Percentiles rank a stretch among this genome's conserved stretches.
Evolutionary conservation across 2,113 vertebrate genomes (phyloP).

Genomic region (Sarotherodon lohbergeri): DNA sequence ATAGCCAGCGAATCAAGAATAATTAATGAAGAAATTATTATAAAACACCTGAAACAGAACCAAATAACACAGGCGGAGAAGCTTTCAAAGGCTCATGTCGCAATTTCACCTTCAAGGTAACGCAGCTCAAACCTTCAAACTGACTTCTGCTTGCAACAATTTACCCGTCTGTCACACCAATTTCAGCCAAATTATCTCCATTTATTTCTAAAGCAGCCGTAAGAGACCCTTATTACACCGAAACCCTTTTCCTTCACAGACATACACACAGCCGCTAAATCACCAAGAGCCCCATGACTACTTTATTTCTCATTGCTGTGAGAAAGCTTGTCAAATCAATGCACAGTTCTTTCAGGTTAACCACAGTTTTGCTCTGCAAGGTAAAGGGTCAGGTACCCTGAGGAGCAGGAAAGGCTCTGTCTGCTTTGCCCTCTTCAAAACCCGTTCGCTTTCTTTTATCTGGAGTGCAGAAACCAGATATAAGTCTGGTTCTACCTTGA

Average conservation of each 20-base stretch:
- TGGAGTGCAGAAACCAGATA: constrained; percentile 24
- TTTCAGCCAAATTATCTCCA: constrained; percentile 78
- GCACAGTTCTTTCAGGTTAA: constrained; percentile 64
- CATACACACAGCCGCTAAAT: constrained; percentile 25
- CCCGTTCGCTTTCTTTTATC: background rate
- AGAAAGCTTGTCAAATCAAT: constrained; percentile 68
- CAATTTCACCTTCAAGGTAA: constrained; percentile 55
- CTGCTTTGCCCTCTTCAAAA: background rate
- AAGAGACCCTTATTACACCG: constrained; percentile 77
- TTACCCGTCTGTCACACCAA: constrained; percentile 77
- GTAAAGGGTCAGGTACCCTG: constrained; percentile 39
- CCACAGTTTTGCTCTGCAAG: constrained; percentile 62
- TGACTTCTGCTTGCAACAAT: constrained; percentile 66
- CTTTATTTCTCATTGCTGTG: constrained; percentile 64
- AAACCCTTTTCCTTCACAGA: constrained; percentile 56
- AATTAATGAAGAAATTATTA: constrained; percentile 12
- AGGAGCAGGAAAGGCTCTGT: background rate
- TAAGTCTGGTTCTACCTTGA: constrained; percentile 43
- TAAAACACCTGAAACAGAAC: background rate
- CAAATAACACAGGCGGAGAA: constrained; percentile 17
- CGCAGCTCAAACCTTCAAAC: constrained; percentile 39
- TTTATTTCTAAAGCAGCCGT: constrained; percentile 77
- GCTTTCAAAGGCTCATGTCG: constrained; percentile 38
- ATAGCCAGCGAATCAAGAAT: constrained; percentile 11
- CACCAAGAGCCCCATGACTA: constrained; percentile 38